phyloP scores from a whole-genome alignment of 37 sponge, comb jelly and placozoan species.

The Diacarnus erythraeanus region DNA sequence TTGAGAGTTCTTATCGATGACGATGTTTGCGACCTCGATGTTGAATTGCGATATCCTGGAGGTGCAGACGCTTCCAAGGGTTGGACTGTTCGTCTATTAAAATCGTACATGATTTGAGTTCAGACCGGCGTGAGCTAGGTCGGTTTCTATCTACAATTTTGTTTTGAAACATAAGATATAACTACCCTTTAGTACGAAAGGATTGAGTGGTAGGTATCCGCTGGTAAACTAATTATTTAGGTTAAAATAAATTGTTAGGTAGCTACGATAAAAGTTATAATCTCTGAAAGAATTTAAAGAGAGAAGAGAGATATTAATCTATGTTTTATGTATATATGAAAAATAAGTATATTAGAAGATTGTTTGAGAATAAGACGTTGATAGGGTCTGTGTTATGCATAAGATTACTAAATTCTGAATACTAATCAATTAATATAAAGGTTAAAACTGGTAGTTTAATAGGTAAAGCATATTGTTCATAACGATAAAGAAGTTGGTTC shows the following conservation, averaged over 20 bases:
- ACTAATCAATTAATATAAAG: constrained; percentile 35
- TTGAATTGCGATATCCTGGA: constrained; percentile 92
- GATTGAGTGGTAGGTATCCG: constrained; percentile 74
- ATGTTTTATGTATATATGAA: constrained; percentile 40
- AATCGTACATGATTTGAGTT: constrained; percentile 94
- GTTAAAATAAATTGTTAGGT: constrained; percentile 47
- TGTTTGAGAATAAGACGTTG: constrained; percentile 61
- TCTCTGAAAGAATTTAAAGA: constrained; percentile 68
- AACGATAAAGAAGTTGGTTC: constrained; percentile 57
- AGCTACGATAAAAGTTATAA: constrained; percentile 63
- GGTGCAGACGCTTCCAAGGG: constrained; percentile 85
- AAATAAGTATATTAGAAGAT: too few relatives aligned
- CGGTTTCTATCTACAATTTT: constrained; percentile 92
- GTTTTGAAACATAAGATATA: constrained; percentile 50
- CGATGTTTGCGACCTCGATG: constrained; percentile 97
- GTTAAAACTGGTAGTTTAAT: constrained; percentile 50
- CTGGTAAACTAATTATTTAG: constrained; percentile 60
- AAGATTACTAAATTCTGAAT: constrained; percentile 52
- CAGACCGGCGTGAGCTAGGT: constrained; percentile 89
- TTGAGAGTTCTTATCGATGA: constrained; percentile 84
- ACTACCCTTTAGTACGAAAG: constrained; percentile 79
- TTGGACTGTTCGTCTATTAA: constrained; percentile 91
- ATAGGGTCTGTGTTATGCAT: constrained; percentile 49
- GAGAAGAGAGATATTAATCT: constrained; percentile 58
- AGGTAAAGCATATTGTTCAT: constrained; percentile 62